Conservation (phyloP, 2,888 invertebrate species). For the Tribolium freemani region DNA sequence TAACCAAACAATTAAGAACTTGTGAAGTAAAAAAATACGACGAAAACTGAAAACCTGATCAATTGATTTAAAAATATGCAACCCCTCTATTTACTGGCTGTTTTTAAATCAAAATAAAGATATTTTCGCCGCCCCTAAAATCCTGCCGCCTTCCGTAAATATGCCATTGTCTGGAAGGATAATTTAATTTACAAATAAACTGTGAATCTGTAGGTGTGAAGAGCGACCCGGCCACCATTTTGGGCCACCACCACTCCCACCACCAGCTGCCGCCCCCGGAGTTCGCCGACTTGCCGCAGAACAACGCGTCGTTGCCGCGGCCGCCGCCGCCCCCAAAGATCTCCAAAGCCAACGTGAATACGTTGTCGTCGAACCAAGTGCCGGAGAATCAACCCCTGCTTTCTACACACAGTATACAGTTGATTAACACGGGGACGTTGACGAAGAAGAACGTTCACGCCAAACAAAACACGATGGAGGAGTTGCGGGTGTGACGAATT, state of each 20-base stretch:
- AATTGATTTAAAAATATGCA: no score
- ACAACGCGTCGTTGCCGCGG: conserved; percentile 79
- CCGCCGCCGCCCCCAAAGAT: conserved; percentile 78
- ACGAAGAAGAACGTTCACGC: conserved; percentile 83
- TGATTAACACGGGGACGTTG: conserved; percentile 82
- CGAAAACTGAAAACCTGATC: no score
- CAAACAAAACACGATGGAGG: conserved; percentile 79
- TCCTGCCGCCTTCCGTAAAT: no score
- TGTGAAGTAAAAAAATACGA: no score
- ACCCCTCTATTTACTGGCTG: no score
- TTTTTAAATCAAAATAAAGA: no score
- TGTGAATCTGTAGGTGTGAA: conserved; percentile 53
- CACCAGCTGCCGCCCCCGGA: conserved; percentile 87
- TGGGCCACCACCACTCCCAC: conserved; percentile 83
- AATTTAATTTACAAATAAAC: no score
- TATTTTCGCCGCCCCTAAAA: no score
- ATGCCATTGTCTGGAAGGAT: no score
- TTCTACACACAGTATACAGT: conserved; percentile 82
- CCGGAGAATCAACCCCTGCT: conserved; percentile 79
- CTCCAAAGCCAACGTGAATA: conserved; percentile 74
- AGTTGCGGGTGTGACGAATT: conserved; percentile 85
- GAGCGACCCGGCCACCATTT: conserved; percentile 79
- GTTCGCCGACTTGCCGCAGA: conserved; percentile 84
- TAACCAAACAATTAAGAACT: no score
- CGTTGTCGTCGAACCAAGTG: conserved; percentile 71